Evolutionary conservation across 2,888 invertebrate species (phyloP).

Genomic region (Xanthia icteritia): DNA sequence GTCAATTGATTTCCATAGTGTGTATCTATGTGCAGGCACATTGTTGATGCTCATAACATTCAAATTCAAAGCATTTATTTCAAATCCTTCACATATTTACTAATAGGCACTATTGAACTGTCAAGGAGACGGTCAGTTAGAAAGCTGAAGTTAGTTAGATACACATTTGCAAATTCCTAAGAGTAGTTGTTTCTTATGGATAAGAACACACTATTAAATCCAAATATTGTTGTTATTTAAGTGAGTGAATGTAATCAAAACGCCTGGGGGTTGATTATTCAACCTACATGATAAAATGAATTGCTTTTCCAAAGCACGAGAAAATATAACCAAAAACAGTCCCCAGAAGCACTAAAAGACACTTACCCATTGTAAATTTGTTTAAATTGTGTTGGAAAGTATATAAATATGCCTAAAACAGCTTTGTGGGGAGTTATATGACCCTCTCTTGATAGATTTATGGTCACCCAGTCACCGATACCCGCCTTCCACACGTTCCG

Average conservation of each 20-base stretch:
- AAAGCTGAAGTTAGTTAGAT: background rate
- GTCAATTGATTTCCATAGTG: no score
- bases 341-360: constrained; percentile 35
- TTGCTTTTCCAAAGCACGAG: background rate
- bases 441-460: constrained; percentile 67
- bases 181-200: background rate
- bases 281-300: background rate
- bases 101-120: no score
- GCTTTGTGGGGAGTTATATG: constrained; percentile 49
- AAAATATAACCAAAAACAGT: background rate
- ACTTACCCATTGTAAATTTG: constrained; percentile 49
- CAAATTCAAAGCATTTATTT: no score
- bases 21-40: no score
- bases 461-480: constrained; percentile 61
- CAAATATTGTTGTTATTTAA: background rate
- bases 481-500: constrained; percentile 49
- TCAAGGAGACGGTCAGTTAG: background rate
- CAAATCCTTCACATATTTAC: no score
- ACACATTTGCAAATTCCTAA: background rate
- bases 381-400: constrained; percentile 52
- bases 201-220: background rate
- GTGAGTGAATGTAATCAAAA: background rate
- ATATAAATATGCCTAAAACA: constrained; percentile 65
- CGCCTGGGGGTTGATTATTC: background rate
- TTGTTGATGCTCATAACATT: no score